A percentile compares a stretch with the other conserved stretches of the same genome.
phyloP scores from a whole-genome alignment of 2,888 invertebrate species.

The Caradrina kadenii region DNA sequence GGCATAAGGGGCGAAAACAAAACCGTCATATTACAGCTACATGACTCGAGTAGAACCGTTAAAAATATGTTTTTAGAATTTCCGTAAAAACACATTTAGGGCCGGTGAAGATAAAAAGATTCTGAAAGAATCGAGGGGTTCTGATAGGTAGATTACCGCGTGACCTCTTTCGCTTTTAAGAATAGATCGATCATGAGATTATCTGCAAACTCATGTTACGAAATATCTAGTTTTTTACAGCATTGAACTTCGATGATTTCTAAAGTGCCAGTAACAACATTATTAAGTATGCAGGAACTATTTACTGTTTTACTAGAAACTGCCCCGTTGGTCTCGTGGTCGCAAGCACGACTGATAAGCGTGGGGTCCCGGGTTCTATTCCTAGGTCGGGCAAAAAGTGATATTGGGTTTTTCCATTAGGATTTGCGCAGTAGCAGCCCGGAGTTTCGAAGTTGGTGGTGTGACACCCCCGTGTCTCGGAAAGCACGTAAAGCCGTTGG shows the following conservation, averaged over 20 bases:
- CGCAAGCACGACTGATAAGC: no score
- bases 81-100: slow-evolving; percentile 60
- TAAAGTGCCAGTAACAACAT: not conserved
- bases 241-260: slow-evolving; percentile 1
- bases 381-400: no score
- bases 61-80: slow-evolving; percentile 62
- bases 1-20: not conserved
- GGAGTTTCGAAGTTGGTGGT: no score
- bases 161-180: slow-evolving; percentile 41
- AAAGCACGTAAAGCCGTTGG: no score
- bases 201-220: slow-evolving; percentile 33
- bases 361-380: no score
- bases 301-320: no score
- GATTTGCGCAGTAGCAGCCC: no score
- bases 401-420: no score
- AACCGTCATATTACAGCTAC: not conserved
- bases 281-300: not conserved
- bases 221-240: slow-evolving; percentile 37
- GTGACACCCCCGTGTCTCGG: no score
- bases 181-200: slow-evolving; percentile 44
- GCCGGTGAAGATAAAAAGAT: slow-evolving; percentile 56
- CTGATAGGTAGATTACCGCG: slow-evolving; percentile 29
- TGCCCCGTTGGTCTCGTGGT: no score
- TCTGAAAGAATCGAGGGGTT: slow-evolving; percentile 39
- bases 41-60: not conserved